Evolutionary conservation across 2,797 vertebrate genomes (phyloP).

Genomic region (Crenuchus spilurus): DNA sequence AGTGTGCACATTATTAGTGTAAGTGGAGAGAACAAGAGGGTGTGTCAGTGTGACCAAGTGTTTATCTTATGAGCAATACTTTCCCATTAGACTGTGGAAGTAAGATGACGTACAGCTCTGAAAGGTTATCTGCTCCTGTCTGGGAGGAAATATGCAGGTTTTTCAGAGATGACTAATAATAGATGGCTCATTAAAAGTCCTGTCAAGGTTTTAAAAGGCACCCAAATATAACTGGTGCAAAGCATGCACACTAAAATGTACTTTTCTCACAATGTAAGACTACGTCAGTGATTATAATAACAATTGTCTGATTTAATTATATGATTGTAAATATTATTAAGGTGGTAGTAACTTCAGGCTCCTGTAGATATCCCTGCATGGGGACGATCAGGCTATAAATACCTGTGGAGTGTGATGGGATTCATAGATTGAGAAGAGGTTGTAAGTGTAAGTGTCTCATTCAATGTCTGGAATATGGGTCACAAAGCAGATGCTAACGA

Average conservation of each 20-base stretch:
- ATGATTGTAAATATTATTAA: not conserved
- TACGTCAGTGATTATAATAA: not conserved
- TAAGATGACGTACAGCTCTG: not conserved
- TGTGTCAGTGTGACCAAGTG: not conserved
- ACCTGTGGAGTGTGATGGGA: no score
- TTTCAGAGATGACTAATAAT: not conserved
- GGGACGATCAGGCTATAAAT: no score
- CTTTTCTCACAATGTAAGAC: no score
- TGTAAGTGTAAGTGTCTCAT: no score
- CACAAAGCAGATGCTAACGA: no score
- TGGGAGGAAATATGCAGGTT: not conserved
- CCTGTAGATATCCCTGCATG: no score
- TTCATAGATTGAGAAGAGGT: no score
- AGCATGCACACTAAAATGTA: not conserved
- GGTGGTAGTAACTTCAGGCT: no score
- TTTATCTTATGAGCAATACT: slow-evolving; percentile 5
- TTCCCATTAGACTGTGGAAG: not conserved
- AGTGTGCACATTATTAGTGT: not conserved
- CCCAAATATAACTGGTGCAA: not conserved
- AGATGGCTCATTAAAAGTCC: not conserved
- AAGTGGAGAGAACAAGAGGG: not conserved
- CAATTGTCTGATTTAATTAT: not conserved
- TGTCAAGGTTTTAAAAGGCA: not conserved
- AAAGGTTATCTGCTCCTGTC: not conserved
- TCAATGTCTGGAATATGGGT: no score